Percentiles rank a stretch among this genome's conserved stretches.
These are phyloP conservation scores for Elephantulus edwardii DNA, from an alignment of 2,113 vertebrate species.

Conservation along the genomic window DNA sequence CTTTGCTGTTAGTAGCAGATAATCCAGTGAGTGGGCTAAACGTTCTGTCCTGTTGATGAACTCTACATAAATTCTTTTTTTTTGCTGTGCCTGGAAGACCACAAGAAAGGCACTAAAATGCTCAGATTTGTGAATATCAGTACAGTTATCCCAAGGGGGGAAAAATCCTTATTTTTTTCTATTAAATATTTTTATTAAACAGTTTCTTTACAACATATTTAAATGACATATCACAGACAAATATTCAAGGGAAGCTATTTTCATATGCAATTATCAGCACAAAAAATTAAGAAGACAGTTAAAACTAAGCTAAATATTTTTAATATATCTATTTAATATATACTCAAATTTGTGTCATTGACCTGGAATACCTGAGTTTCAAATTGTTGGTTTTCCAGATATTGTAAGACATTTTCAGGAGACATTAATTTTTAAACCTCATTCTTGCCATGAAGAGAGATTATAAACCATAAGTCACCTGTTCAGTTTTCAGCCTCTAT, in stretches of 20 bases:
- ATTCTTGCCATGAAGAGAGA: background rate
- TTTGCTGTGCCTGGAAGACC: background rate
- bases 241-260: constrained; percentile 77
- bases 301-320: constrained; percentile 72
- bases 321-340: constrained; percentile 53
- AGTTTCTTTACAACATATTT: constrained; percentile 79
- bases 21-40: background rate
- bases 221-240: constrained; percentile 82
- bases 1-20: constrained; percentile 8
- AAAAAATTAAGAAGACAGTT: constrained; percentile 77
- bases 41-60: background rate
- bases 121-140: background rate
- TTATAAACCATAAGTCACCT: background rate
- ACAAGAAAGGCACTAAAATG: background rate
- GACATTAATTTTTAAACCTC: constrained; percentile 35
- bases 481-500: background rate
- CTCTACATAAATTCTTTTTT: background rate
- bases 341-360: constrained; percentile 73
- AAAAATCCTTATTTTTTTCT: constrained; percentile 55
- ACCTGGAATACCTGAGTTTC: constrained; percentile 82
- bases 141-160: background rate
- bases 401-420: constrained; percentile 61
- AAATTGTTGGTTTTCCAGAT: constrained; percentile 77
- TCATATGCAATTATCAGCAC: constrained; percentile 72
- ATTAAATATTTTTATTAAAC: constrained; percentile 84